Base-by-base conservation (phyloP, 2,797 vertebrate species). In the Xenops minutus region DNA sequence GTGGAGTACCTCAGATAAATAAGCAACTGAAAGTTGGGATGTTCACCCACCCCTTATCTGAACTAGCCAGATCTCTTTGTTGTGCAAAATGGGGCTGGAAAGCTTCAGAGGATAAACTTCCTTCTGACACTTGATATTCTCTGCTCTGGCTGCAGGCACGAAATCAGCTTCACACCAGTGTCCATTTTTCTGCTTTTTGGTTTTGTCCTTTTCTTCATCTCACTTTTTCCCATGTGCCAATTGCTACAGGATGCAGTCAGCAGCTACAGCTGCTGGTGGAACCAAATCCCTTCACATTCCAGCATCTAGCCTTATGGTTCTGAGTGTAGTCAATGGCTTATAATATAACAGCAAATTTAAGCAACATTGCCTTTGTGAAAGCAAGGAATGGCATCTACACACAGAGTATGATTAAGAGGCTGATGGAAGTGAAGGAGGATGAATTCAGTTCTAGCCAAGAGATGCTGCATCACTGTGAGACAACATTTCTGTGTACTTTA, bases 21-120 rank as follows among this genome's bases (percentile, higher is more conserved):
- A 74, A 85, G 77, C 88, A 90, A 89, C 92, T 88, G 94, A 95
- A 96, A 92, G 32, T 73, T 85, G 82, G 92, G 91, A 89, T 91
- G 69, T 64, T 93, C 79, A 55, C 69, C 54, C 69, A 66, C 8
- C 12, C 46, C 58, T 97, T 97, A 96, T 97, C 94, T 96, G 86
- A 92, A 69, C 26, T 27, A 77, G 24, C 75, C 94, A 96, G 93
- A 80, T 75, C 93, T 80, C 91, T 96, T 96, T 96, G 89, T 92
- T 93, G 87, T 95, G 92, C 85, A 96, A 94, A 97, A 78, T 19
- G 21, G 26, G 51, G 10, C 39, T 88, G 82, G 72, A 78, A 84
- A 93, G 26, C 51, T 78, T 66, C 22, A 0, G 3, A 85, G 85
- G 78, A 75, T 85, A 89, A 96, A 76, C 62, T 78, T 94, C 66